phyloP scores from a whole-genome alignment of 2,888 invertebrate species.

The Zygothrica quintamaculata region DNA sequence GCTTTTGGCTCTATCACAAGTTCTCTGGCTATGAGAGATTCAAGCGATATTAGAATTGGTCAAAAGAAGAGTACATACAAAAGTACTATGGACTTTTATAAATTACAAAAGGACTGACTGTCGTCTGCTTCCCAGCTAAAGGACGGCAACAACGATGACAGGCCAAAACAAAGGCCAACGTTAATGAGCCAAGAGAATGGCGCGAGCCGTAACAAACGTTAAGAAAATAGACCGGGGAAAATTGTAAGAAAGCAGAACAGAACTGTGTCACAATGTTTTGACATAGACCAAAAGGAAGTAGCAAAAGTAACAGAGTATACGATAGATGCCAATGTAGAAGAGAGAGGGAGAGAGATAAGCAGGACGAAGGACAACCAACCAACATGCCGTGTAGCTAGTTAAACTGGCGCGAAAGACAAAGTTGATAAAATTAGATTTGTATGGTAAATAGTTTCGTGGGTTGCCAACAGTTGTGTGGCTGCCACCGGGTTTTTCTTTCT shows the following conservation, averaged over 20 bases:
- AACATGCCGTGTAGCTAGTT: slow-evolving; percentile 63
- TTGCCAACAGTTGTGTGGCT: slow-evolving; percentile 40
- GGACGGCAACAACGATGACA: slow-evolving; percentile 64
- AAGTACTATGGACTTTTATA: slow-evolving; percentile 73
- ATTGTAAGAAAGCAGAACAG: slow-evolving; percentile 80
- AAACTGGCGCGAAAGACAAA: slow-evolving; percentile 71
- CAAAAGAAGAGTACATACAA: slow-evolving; percentile 18
- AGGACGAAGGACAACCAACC: slow-evolving; percentile 25
- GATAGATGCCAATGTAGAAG: too few species aligned
- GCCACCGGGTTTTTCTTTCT: slow-evolving; percentile 2
- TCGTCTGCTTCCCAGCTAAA: slow-evolving; percentile 40
- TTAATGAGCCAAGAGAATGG: slow-evolving; percentile 81
- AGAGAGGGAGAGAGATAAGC: slow-evolving; percentile 3
- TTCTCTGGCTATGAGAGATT: too few species aligned
- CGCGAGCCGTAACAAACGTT: slow-evolving; percentile 75
- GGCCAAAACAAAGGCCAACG: slow-evolving; percentile 80
- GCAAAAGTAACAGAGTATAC: too few species aligned
- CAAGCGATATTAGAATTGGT: slow-evolving; percentile 58
- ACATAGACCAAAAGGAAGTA: slow-evolving; percentile 48
- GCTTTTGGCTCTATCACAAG: slow-evolving; percentile 7
- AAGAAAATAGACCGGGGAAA: slow-evolving; percentile 60
- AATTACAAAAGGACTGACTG: slow-evolving; percentile 72
- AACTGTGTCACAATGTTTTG: slow-evolving; percentile 81
- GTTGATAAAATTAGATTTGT: slow-evolving; percentile 80
- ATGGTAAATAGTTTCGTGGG: slow-evolving; percentile 78